phyloP scores from a whole-genome alignment of 2,888 invertebrate genomes.

The Cantharis flavilabris region DNA sequence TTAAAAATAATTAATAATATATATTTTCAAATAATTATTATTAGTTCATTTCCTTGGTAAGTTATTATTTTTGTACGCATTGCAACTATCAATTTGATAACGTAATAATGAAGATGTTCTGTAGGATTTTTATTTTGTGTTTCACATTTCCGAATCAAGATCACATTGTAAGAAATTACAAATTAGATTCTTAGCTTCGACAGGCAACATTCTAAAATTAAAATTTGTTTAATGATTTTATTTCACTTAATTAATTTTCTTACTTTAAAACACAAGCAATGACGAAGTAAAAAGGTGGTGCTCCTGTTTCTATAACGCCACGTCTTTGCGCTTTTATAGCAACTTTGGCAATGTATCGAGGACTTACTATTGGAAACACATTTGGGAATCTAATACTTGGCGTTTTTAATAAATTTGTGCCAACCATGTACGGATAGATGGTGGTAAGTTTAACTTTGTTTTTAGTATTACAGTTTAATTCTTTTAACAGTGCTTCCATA shows the following conservation, averaged over 20 bases:
- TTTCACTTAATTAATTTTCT: not conserved
- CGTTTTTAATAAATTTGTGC: constrained; percentile 82
- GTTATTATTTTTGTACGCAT: too few species aligned
- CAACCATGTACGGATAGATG: constrained; percentile 86
- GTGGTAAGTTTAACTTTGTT: constrained; percentile 76
- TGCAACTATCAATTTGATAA: too few species aligned
- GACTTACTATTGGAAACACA: constrained; percentile 66
- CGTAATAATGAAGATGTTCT: too few species aligned
- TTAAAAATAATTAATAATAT: too few species aligned
- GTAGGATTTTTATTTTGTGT: not conserved
- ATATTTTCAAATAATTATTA: not conserved
- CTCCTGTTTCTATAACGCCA: constrained; percentile 59
- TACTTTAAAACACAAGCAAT: not conserved
- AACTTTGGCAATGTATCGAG: constrained; percentile 65
- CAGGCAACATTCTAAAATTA: not conserved
- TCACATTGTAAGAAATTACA: not conserved
- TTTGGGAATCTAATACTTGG: constrained; percentile 72
- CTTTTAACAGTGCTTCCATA: constrained; percentile 83
- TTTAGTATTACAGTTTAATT: constrained; percentile 61
- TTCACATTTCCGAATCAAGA: not conserved
- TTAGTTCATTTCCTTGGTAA: not conserved
- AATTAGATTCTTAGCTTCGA: not conserved
- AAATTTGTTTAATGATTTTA: not conserved
- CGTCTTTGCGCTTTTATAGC: constrained; percentile 72
- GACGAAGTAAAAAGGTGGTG: not conserved